Conservation (phyloP, 2,888 invertebrate species). For the Callinectes sapidus region DNA sequence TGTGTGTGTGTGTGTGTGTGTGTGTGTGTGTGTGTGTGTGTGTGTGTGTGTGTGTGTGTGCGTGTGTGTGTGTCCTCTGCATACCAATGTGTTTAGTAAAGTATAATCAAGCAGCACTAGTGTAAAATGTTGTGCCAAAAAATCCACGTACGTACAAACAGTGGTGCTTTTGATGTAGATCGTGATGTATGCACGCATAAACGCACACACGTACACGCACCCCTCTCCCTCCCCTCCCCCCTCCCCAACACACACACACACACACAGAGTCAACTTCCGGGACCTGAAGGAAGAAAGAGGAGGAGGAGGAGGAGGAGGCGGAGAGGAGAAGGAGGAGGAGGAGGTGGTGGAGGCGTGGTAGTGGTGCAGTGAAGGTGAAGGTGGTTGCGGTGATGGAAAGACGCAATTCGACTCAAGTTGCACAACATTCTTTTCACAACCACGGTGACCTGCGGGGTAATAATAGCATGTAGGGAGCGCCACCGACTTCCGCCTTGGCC, state of each 20-base stretch:
- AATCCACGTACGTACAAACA: not conserved
- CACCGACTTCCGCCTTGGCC: not conserved
- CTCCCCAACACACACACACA: not conserved
- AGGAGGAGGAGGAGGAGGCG: not conserved
- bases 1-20: no score
- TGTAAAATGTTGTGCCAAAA: not conserved
- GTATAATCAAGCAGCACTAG: not conserved
- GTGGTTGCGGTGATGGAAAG: not conserved
- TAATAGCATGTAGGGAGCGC: not conserved
- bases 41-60: conserved; percentile 3
- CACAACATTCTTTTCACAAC: not conserved
- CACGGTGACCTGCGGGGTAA: not conserved
- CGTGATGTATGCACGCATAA: not conserved
- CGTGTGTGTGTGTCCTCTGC: conserved; percentile 3
- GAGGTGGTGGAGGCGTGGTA: not conserved
- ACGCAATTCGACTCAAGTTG: not conserved
- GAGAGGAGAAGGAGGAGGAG: not conserved
- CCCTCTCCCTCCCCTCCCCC: no score
- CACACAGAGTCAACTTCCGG: not conserved
- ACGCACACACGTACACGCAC: no score
- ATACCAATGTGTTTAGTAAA: conserved; percentile 22
- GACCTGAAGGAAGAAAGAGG: not conserved
- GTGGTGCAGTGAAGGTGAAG: not conserved
- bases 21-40: not conserved
- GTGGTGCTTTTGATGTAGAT: not conserved